Conservation (phyloP, 1,140 invertebrate species). For the Drosophila pallidifrons region DNA sequence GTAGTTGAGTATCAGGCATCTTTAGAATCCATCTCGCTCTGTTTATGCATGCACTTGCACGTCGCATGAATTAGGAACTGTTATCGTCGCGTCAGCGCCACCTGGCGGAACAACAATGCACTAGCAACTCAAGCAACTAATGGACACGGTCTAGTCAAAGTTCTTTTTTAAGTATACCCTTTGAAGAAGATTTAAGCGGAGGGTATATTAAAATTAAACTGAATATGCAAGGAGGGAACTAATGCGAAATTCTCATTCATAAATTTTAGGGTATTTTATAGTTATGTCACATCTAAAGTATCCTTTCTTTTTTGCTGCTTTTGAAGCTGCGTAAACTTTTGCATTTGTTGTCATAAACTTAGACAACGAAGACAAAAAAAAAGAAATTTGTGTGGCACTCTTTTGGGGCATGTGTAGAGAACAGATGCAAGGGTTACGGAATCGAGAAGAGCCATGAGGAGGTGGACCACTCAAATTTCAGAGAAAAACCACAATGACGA, state of each 20-base stretch:
- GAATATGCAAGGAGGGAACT: no score
- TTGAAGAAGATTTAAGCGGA: not conserved
- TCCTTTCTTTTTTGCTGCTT: conserved; percentile 16
- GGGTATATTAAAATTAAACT: no score
- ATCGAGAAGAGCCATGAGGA: not conserved
- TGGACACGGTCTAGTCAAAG: conserved; percentile 42
- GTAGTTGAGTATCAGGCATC: not conserved
- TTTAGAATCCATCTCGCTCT: conserved; percentile 30
- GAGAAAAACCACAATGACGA: conserved; percentile 40
- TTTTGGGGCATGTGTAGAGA: conserved; percentile 40
- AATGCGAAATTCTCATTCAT: no score
- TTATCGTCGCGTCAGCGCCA: conserved; percentile 67
- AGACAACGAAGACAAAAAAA: conserved; percentile 6
- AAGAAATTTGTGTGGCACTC: conserved; percentile 19
- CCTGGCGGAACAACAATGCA: conserved; percentile 71
- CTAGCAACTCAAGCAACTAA: conserved; percentile 37
- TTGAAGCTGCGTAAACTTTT: conserved; percentile 58
- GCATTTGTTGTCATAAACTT: conserved; percentile 56
- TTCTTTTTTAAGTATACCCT: conserved; percentile 10
- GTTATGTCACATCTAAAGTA: not conserved
- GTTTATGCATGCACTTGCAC: conserved; percentile 56
- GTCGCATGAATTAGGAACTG: conserved; percentile 68
- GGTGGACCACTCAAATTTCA: conserved; percentile 67
- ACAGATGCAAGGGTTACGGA: conserved; percentile 33
- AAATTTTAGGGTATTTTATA: conserved; percentile 3